Base-by-base conservation (phyloP, 2,888 invertebrate species). In the Drosophila lacicola region DNA sequence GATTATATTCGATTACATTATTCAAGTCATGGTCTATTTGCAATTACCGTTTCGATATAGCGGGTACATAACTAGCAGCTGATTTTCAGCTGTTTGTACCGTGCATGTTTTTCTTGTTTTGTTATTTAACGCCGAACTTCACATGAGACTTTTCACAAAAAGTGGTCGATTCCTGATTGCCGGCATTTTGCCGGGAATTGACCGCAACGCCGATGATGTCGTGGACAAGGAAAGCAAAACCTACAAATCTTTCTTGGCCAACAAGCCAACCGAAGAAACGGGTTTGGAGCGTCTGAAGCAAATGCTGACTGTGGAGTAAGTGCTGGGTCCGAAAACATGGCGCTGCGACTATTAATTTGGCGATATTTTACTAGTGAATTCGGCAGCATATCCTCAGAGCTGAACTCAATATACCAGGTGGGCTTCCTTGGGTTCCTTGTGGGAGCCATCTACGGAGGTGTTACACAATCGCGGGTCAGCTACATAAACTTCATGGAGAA, bases 401-500 rank as follows among this genome's bases (percentile, higher is more conserved):
- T 95, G 3, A 93, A 94, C 62, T 93, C 94, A 42, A 93, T 95
- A 2, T 85, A 94, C 36, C 95, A 96, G 90, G 93, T 95, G 3
- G 91, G 94, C 5, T 89, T 94, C 46, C 80, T 93, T 66, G 96
- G 96, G 14, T 91, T 93, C 3, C 93, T 96, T 47, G 63, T 94
- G 21, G 97, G 96, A 14, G 95, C 93, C 0, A 75, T 94, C 45
- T 93, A 95, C 85, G 96, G 96, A 55, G 96, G 96, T 29, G 93
- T 95, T 82, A 89, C 93, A 3, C 92, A 93, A 75, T 95, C 95
- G 11, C 93, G 94, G 77, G 88, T 90, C 4, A 94, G 95, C 1
- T 96, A 95, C 82, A 72, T 94, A 44, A 93, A 94, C 80, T 96
- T 96, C 80, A 94, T 96, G 90, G 95, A 95, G 90, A 95, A 93